Base-by-base conservation (phyloP, 2,797 vertebrate species). In the Microctenopoma lineatum region DNA sequence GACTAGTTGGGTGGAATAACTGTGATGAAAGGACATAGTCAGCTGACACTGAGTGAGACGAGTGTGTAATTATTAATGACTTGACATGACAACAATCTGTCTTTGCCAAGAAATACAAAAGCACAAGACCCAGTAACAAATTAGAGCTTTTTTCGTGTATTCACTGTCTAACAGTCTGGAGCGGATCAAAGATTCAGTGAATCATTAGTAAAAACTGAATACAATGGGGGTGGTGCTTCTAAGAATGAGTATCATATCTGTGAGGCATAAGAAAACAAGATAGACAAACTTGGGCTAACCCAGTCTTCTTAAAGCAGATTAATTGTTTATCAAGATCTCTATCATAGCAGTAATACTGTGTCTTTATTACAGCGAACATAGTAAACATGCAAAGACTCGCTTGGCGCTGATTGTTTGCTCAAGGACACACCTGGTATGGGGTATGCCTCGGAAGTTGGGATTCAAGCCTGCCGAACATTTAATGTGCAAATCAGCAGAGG, bases 11-110 rank as follows among this genome's bases (percentile, higher is more conserved):
- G 16, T 16, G 25, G 21, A 59, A 55, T 48, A 38, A 58, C 29
- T 51, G 16, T 45, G 7, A 45, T 45, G n/a, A 4, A 51, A 44
- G 64, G 39, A 44, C 18, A 36, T 13, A 50, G 72, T 88, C 84
- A 81, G 64, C 76, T 81, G 84, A 88, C 39, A 54, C 36, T 38
- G 41, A 68, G 10, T 21, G 10, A 60, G 47, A 82, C 51, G 70
- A 80, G 78, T 68, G 47, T 80, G 52, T 77, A 84, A 78, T 79
- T 55, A 71, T 75, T 64, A 42, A 74, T 73, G 59, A 18, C 2
- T 2, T 0, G 6, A 18, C 18, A 18, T 38, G 63, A 8, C 58
- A 71, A 50, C 36, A 27, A 26, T 46, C 9, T 8, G 51, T 21
- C 27, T 47, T 67, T 69, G 52, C 45, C 36, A 2, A 42, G 21